These are phyloP conservation scores for Myoxocephalus aenaeus DNA, from an alignment of 2,797 vertebrate species.

Conservation along the genomic window DNA sequence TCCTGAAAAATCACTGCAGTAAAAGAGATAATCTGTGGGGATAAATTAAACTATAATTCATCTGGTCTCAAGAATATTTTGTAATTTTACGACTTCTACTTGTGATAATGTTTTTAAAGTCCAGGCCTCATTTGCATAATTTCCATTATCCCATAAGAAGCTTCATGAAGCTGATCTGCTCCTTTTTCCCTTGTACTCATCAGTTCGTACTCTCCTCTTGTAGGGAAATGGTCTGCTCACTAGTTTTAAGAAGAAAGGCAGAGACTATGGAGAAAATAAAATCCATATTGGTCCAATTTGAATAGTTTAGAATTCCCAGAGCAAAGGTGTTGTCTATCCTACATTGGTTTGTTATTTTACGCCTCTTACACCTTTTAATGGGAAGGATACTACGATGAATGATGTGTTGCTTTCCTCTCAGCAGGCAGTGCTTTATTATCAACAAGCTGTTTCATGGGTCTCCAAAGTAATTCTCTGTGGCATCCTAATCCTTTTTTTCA, in stretches of 20 bases:
- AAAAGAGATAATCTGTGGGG: slow-evolving; percentile 19
- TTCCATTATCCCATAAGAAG: slow-evolving; percentile 62
- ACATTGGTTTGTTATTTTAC: not conserved
- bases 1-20: slow-evolving; percentile 8
- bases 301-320: slow-evolving; percentile 9
- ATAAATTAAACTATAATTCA: slow-evolving; percentile 43
- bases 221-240: slow-evolving; percentile 4
- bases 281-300: slow-evolving; percentile 1
- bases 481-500: not conserved
- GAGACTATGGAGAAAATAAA: not conserved
- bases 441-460: slow-evolving; percentile 19
- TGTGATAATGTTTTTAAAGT: slow-evolving; percentile 60
- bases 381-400: not conserved
- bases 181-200: slow-evolving; percentile 28
- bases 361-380: not conserved
- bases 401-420: not conserved
- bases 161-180: slow-evolving; percentile 46
- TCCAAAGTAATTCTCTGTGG: slow-evolving; percentile 20
- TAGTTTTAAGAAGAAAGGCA: slow-evolving; percentile 10
- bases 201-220: slow-evolving; percentile 1
- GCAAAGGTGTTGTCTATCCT: not conserved
- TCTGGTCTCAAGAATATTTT: slow-evolving; percentile 44
- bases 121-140: slow-evolving; percentile 64
- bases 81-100: slow-evolving; percentile 55
- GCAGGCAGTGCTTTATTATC: slow-evolving; percentile 8